These are phyloP conservation scores for Tringa solitaria DNA, from an alignment of 2,113 vertebrate genomes.

Conservation along the genomic window DNA sequence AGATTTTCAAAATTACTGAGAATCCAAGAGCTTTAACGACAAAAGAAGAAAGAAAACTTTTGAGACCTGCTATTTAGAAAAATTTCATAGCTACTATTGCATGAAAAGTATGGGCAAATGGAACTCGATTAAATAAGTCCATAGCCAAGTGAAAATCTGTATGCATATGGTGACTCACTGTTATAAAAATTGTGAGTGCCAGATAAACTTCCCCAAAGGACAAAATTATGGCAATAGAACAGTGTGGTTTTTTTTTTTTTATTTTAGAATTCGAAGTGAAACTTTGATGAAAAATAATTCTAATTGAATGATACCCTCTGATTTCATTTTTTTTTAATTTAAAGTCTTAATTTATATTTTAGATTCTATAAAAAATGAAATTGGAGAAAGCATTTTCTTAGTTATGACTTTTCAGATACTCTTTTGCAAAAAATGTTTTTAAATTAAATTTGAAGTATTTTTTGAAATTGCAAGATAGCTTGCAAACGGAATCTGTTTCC, in stretches of 20 bases:
- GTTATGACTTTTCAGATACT: background rate
- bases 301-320: background rate
- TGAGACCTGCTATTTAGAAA: background rate
- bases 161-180: background rate
- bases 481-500: background rate
- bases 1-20: background rate
- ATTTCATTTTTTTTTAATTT: background rate
- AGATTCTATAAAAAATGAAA: background rate
- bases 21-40: background rate
- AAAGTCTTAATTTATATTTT: background rate
- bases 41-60: background rate
- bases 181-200: background rate
- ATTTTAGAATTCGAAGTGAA: background rate
- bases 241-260: background rate
- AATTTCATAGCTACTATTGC: background rate
- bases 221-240: background rate
- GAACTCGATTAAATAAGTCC: background rate
- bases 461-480: background rate
- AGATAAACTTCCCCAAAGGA: background rate
- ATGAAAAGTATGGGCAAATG: background rate
- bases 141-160: background rate
- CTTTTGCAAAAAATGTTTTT: background rate
- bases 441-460: background rate
- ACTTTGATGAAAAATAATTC: background rate
- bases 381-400: background rate